Percentiles rank a stretch among this genome's conserved stretches.
Evolutionary conservation across 2,797 vertebrate species (phyloP).

Genomic region (Hafferia zeledoni): DNA sequence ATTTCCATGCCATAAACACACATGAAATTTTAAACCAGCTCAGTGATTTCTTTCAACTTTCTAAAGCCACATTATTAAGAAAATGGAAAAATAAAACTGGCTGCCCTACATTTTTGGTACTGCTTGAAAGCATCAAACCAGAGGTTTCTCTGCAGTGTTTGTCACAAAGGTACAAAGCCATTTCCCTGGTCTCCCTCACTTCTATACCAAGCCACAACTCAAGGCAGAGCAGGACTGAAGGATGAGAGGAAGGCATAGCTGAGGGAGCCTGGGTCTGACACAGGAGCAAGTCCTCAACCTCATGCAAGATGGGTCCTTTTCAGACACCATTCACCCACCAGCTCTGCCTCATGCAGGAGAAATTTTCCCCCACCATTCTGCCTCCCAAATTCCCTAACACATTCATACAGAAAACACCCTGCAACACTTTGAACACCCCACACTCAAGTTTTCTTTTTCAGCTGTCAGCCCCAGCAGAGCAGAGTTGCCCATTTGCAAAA

Average conservation of each 20-base stretch:
- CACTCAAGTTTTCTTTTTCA: neutral
- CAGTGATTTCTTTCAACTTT: neutral
- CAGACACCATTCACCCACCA: neutral
- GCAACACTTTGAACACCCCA: neutral
- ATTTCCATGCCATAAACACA: neutral
- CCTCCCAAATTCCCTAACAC: neutral
- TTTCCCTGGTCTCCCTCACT: neutral
- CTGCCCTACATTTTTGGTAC: neutral
- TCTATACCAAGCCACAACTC: neutral
- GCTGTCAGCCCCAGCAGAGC: neutral
- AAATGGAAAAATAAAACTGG: neutral
- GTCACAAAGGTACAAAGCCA: neutral
- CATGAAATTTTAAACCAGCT: neutral
- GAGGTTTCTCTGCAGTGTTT: neutral
- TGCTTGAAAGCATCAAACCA: neutral
- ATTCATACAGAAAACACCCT: neutral
- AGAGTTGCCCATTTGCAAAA: constrained; percentile 6
- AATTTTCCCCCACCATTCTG: neutral
- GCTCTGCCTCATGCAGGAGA: neutral
- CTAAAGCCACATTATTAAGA: neutral
- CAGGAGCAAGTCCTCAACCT: neutral
- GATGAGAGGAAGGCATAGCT: neutral
- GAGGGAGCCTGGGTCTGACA: neutral
- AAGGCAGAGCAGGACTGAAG: neutral
- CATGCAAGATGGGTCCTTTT: neutral